Percentiles rank a stretch among this genome's conserved stretches.
Conservation (phyloP, 2,888 invertebrate species). For the Pristionchus japonicus region DNA sequence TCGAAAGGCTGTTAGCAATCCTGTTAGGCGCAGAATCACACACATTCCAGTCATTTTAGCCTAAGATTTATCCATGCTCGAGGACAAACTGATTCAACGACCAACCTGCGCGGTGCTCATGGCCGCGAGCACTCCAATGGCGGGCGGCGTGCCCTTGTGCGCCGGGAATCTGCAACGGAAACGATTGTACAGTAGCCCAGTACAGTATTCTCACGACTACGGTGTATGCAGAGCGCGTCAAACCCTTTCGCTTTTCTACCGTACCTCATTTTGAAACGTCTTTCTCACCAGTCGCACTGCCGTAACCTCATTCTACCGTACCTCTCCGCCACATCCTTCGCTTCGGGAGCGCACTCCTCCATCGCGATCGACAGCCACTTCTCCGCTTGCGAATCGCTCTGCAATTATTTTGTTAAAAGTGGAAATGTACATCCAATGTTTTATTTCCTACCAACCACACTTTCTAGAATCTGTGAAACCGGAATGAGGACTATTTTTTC, state of each 20-base stretch:
- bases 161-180: slow-evolving; percentile 52
- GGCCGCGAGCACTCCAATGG: slow-evolving; percentile 48
- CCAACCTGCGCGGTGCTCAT: slow-evolving; percentile 46
- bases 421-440: too few relatives aligned
- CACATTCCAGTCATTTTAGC: too few relatives aligned
- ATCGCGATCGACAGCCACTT: slow-evolving; percentile 55
- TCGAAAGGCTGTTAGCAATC: too few relatives aligned
- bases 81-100: too few relatives aligned
- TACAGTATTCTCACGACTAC: too few relatives aligned
- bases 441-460: not conserved
- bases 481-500: too few relatives aligned
- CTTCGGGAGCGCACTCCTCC: slow-evolving; percentile 53
- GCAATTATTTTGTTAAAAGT: slow-evolving; percentile 30
- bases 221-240: too few relatives aligned
- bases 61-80: too few relatives aligned
- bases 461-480: too few relatives aligned
- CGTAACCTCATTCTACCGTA: not conserved
- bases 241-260: not conserved
- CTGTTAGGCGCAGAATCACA: too few relatives aligned
- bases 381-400: slow-evolving; percentile 53
- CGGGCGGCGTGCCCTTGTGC: slow-evolving; percentile 60
- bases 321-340: not conserved
- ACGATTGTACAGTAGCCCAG: not conserved
- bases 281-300: too few relatives aligned
- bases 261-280: not conserved